These are phyloP conservation scores for Salvator merianae DNA, from an alignment of 2,113 vertebrate species.

Conservation along the genomic window DNA sequence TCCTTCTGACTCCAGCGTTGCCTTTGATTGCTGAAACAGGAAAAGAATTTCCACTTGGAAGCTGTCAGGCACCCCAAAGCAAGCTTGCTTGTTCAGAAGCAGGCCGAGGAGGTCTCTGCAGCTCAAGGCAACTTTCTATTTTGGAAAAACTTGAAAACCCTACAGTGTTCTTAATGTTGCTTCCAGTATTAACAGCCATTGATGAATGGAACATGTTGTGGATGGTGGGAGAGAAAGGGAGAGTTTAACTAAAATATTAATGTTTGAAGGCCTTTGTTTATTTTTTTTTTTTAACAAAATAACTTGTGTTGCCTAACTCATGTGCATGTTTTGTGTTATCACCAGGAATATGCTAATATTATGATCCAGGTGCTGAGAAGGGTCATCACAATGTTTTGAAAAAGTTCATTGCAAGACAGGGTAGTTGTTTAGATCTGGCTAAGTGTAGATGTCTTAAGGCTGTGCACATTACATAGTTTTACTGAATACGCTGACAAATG, in stretches of 20 bases:
- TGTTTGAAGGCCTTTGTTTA: background rate
- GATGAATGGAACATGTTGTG: background rate
- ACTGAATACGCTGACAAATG: background rate
- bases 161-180: background rate
- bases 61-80: rapidly evolving
- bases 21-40: background rate
- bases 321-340: background rate
- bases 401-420: background rate
- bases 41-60: background rate
- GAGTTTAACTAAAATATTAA: slow-evolving; percentile 3
- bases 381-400: background rate
- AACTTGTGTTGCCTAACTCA: background rate
- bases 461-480: background rate
- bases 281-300: background rate
- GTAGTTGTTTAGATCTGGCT: background rate
- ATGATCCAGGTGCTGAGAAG: background rate
- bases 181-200: background rate
- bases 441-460: background rate
- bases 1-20: background rate
- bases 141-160: background rate
- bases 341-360: background rate
- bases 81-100: background rate
- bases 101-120: background rate
- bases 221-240: too few relatives aligned
- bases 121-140: background rate